Conservation (phyloP, 2,113 vertebrate species). For the Bostrychus sinensis region DNA sequence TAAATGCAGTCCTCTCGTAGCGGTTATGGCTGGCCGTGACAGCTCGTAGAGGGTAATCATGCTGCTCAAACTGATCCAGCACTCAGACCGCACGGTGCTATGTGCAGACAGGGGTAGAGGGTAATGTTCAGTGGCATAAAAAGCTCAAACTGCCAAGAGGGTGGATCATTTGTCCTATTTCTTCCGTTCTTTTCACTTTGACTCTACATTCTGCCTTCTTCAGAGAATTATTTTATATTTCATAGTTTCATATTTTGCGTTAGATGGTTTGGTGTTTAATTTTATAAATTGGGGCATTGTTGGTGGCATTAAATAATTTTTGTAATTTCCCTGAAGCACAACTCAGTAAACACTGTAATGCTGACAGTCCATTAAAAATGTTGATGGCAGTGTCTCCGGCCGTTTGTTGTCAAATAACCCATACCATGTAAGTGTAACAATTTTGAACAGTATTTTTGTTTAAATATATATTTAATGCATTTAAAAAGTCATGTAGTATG, state of each 20-base stretch:
- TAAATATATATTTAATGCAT: no score
- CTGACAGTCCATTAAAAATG: slow-evolving; percentile 31
- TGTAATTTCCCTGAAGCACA: slow-evolving; percentile 39
- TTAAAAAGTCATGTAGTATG: no score
- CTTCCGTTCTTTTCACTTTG: slow-evolving; percentile 19
- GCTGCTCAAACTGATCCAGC: slow-evolving; percentile 45
- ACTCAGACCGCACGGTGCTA: slow-evolving; percentile 19
- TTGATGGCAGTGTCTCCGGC: slow-evolving; percentile 13
- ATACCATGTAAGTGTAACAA: no score
- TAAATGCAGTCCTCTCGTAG: slow-evolving; percentile 56
- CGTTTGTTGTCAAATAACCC: neutral
- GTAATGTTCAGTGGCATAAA: slow-evolving; percentile 63
- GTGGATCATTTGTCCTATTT: slow-evolving; percentile 54
- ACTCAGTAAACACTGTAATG: slow-evolving; percentile 20
- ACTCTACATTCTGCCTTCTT: slow-evolving; percentile 3
- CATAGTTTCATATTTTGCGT: slow-evolving; percentile 3
- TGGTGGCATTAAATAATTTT: slow-evolving; percentile 9
- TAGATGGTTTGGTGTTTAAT: slow-evolving; percentile 13
- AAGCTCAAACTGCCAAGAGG: slow-evolving; percentile 63
- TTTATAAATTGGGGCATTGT: slow-evolving; percentile 9
- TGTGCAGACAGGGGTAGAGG: slow-evolving; percentile 40
- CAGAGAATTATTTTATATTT: neutral
- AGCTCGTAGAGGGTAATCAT: slow-evolving; percentile 57
- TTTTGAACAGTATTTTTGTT: no score
- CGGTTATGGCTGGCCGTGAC: slow-evolving; percentile 23